Base-by-base conservation (phyloP, 2,113 vertebrate genomes). In the Pachyramphus minor region DNA sequence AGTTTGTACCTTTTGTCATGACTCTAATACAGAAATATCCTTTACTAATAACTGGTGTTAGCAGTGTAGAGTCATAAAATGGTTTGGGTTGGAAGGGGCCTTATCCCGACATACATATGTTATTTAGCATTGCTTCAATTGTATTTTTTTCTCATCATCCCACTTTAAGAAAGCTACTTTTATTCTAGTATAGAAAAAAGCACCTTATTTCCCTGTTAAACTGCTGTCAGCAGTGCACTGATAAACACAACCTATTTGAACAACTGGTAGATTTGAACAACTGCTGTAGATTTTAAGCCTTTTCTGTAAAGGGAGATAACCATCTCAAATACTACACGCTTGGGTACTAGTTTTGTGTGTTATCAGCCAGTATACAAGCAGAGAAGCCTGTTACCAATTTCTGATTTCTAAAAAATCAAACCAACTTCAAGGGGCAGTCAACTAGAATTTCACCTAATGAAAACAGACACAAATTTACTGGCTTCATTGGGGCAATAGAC, bases 1-100 rank as follows among this genome's bases (percentile, higher is more conserved):
- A 96, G 92, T 90, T 64, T 53, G 64, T 73, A 63, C 37, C 53
- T 93, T 94, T 87, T 3, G 0, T 62, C 81, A 94, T 44, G 44
- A 93, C 73, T 69, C 52, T n/a, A 68, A 52, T 55, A 84, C 76
- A 90, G 77, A 96, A 96, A 95, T 84, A 86, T 30, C 71, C 28
- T 73, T 71, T 91, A 58, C 67, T 94, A 90, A 89, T 85, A 94
- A 49, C 22, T 72, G 53, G 42, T 66, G 67, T 76, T 92, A 62
- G 44, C 68, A 84, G 62, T 27, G n/a, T 35, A 59, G 58, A 90
- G n/a, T 69, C 71, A 28, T 11, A 45, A 44, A 81, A 19, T 10
- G 19, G 19, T 67, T 63, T 67, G 52, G 15, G 21, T 82, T 75
- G 75, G 67, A 79, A 89, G 41, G 27, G n/a, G 56, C 37, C 53